These are phyloP conservation scores for Pungitius pungitius DNA, from an alignment of 2,113 vertebrate species.

Conservation along the genomic window DNA sequence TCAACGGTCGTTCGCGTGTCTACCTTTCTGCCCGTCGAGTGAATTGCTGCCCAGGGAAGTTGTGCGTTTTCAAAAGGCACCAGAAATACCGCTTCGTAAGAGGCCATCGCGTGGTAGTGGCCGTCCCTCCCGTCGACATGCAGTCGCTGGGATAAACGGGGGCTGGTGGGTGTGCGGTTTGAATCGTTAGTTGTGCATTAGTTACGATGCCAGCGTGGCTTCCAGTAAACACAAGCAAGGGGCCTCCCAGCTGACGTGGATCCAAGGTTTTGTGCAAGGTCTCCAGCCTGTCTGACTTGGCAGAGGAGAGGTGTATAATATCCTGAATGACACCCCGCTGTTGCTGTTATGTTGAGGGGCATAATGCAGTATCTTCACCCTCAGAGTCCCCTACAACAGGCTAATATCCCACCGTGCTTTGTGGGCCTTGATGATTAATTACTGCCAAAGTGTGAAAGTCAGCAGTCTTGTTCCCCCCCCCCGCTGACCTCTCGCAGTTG, in stretches of 20 bases:
- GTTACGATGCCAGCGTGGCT: neutral
- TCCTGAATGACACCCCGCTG: constrained; percentile 17
- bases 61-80: neutral
- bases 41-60: neutral
- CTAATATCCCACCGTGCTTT: constrained; percentile 43
- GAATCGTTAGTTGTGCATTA: neutral
- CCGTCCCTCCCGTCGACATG: neutral
- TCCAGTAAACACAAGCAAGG: neutral
- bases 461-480: constrained; percentile 32
- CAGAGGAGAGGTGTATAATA: neutral
- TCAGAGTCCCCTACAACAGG: constrained; percentile 20
- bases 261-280: neutral
- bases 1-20: too few relatives aligned
- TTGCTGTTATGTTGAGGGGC: constrained; percentile 16
- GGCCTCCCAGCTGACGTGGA: neutral
- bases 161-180: neutral
- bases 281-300: constrained; percentile 1
- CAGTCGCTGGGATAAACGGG: neutral
- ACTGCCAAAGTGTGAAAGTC: constrained; percentile 48
- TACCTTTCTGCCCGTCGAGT: neutral
- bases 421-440: constrained; percentile 56
- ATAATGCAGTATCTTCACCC: constrained; percentile 26
- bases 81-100: constrained; percentile 14
- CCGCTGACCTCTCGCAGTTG: constrained; percentile 28
- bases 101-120: neutral